Percentiles rank a stretch among this genome's conserved stretches.
Evolutionary conservation across 2,888 invertebrate species (phyloP).

Genomic region (Sturmia bella): DNA sequence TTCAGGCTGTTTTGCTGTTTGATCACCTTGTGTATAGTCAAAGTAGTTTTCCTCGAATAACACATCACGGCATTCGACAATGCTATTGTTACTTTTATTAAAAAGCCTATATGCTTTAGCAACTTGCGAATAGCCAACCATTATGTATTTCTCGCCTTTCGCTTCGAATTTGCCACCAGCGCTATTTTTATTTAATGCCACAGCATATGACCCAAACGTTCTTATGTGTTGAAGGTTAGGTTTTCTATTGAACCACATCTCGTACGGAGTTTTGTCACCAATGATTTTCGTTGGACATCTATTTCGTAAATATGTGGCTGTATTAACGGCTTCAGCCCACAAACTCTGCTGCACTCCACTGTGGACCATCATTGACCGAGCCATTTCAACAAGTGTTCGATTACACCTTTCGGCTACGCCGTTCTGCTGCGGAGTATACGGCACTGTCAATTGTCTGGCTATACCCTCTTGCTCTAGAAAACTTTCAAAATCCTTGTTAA

Average conservation of each 20-base stretch:
- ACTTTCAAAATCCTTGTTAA: neutral
- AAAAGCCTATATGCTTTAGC: neutral
- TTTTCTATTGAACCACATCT: neutral
- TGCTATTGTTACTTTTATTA: neutral
- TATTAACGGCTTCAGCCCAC: neutral
- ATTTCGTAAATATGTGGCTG: no score
- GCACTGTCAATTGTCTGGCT: neutral
- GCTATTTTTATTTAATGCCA: no score
- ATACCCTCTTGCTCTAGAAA: constrained; percentile 2
- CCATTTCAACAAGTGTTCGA: no score
- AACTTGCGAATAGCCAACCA: neutral
- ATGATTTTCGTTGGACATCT: no score
- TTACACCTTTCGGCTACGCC: neutral
- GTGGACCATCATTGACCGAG: no score
- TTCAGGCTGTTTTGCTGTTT: no score
- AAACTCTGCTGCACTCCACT: neutral
- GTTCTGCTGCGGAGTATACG: neutral
- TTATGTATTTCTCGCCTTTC: no score
- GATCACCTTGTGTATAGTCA: no score
- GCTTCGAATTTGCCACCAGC: no score
- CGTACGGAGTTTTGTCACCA: neutral
- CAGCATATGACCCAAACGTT: neutral
- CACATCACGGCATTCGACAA: neutral
- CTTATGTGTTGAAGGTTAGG: neutral
- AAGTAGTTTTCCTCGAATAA: neutral